Base-by-base conservation (phyloP, 2,888 invertebrate genomes). In the Bombylius major region DNA sequence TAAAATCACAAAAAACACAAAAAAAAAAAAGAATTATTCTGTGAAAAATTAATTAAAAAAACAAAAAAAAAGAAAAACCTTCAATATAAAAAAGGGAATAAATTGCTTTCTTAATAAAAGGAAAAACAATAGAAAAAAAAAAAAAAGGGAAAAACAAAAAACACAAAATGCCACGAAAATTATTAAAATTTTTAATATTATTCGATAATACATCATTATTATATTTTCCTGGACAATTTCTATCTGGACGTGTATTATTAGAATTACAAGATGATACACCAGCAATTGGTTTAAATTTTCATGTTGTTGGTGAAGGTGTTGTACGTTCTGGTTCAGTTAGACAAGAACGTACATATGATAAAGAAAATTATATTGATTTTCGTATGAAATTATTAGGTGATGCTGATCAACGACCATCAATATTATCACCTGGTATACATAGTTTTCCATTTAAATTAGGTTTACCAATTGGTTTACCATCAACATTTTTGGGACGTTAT, bases 361-460 rank as follows among this genome's bases (percentile, higher is more conserved):
- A 89, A 71, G 94, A 94, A 73, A 93, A 92, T 72, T 94, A 94
- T 70, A 94, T 94, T 66, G 94, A 95, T 76, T 95, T 94, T 72
- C 81, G 94, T 62, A 94, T 94, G 92, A 79, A 92, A 63, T 78
- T 94, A 36, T 80, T 94, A 14, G 94, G 94, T 50, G 94, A 94
- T 78, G 55, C 76, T 83, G 92, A 90, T 64, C 88, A 91, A 70
- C 86, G 87, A 23, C 81, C 90, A 49, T 86, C 91, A 53, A 77
- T 91, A 33, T 74, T 94, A 52, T 93, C 93, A 5, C 92, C 93
- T 0, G 94, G 94, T 52, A 93, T 94, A 66, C 94, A 94, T 77
- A 92, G 92, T 72, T 94, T 94, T 72, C 94, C 94, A 5, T 94
- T 94, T 72, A 94, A 94, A 75, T 75, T 94, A 58, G 94, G 94